These are phyloP conservation scores for Chrysaora quinquecirrha DNA, from an alignment of 30 jellyfish, hydroid and myxozoan species.

Conservation along the genomic window DNA sequence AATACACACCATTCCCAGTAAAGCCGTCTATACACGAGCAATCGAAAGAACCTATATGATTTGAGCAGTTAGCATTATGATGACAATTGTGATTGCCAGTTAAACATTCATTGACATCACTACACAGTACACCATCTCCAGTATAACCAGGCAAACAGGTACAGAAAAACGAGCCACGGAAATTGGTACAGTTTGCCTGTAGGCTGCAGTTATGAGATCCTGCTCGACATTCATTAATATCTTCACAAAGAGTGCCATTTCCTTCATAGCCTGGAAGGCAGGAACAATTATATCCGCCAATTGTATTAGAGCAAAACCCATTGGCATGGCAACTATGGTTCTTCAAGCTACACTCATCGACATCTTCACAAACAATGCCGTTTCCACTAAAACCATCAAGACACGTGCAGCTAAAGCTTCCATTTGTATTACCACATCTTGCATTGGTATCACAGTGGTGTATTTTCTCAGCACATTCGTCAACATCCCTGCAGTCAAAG, in stretches of 20 bases:
- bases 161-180: constrained; percentile 40
- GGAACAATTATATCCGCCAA: constrained; percentile 38
- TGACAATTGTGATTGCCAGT: constrained; percentile 45
- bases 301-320: constrained; percentile 44
- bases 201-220: constrained; percentile 40
- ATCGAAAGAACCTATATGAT: constrained; percentile 47
- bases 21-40: constrained; percentile 61
- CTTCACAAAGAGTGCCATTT: constrained; percentile 36
- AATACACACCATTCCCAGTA: constrained; percentile 58
- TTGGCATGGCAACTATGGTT: constrained; percentile 40
- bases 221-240: constrained; percentile 41
- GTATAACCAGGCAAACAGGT: constrained; percentile 49
- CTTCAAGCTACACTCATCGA: constrained; percentile 46
- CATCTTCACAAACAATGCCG: constrained; percentile 47
- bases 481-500: constrained; percentile 36
- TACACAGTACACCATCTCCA: constrained; percentile 68
- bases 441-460: constrained; percentile 53
- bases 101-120: constrained; percentile 65
- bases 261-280: constrained; percentile 49
- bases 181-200: constrained; percentile 46
- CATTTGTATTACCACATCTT: constrained; percentile 32
- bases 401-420: constrained; percentile 51
- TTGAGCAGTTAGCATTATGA: constrained; percentile 15
- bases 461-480: constrained; percentile 39
- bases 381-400: constrained; percentile 50